Base-by-base conservation (phyloP, 2,113 vertebrate species). In the Entomyzon cyanotis region DNA sequence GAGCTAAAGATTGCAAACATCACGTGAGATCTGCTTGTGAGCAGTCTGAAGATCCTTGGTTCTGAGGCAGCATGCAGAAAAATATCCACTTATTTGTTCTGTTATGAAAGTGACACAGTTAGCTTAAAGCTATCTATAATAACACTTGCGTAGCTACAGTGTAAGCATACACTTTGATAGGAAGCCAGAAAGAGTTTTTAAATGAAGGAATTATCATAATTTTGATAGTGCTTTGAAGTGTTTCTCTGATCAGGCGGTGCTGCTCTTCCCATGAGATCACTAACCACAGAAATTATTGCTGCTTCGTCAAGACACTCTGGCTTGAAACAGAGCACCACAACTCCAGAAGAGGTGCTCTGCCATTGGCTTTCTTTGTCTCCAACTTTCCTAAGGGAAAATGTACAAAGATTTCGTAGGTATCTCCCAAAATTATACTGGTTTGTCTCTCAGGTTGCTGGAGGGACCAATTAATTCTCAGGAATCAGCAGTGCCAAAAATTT, bases 181-280 rank as follows among this genome's bases (percentile, higher is more conserved):
- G 39, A 90, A 94, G 93, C 87, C 87, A 85, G 85, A 79, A 93
- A 77, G 93, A 84, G 44, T 83, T 93, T 78, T 93, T 91, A 94
- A 94, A 88, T 86, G 55, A 95, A 89, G 68, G 71, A 97, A 94
- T 96, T 95, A 95, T 83, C 87, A 96, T 96, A 95, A 88, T 93
- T 95, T 80, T 80, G 71, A 85, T 90, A 94, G 68, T 55, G 75
- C 93, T 97, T 97, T 95, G 92, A 96, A 96, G 87, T 96, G 75
- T 84, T 95, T 88, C 79, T 95, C 90, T 91, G 90, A 94, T 95
- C 82, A 95, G 50, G 59, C 78, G 1, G 68, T 7, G 5, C 52
- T 70, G 46, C 62, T 91, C 77, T 95, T 91, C 68, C 93, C 92
- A 47, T 44, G 85, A 90, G 68, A 93, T 92, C 82, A 55, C 79